These are phyloP conservation scores for Dendrolimus kikuchii DNA, from an alignment of 1,140 invertebrate genomes.

Conservation along the genomic window DNA sequence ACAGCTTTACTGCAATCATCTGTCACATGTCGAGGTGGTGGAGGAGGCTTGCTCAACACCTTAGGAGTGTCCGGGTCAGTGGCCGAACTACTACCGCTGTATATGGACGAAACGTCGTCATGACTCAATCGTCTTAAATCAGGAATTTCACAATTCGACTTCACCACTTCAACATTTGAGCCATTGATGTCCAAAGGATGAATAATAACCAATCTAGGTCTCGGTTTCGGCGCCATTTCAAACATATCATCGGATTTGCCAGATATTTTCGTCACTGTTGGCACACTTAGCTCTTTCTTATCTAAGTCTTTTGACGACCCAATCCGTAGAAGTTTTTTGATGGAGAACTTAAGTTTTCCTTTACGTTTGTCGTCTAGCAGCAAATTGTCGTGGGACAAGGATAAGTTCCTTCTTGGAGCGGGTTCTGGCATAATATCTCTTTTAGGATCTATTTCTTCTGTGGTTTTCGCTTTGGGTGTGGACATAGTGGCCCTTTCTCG, in stretches of 20 bases:
- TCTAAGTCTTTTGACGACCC: conserved; percentile 79
- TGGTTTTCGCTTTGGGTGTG: conserved; percentile 36
- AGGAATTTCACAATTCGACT: conserved; percentile 71
- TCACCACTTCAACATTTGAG: conserved; percentile 83
- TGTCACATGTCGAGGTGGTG: conserved; percentile 59
- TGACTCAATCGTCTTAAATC: conserved; percentile 63
- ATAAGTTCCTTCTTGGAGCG: conserved; percentile 77
- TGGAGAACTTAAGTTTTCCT: conserved; percentile 82
- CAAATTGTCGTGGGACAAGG: conserved; percentile 81
- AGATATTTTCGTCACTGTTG: conserved; percentile 49
- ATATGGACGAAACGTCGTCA: conserved; percentile 63
- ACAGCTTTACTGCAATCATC: conserved; percentile 73
- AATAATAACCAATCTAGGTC: conserved; percentile 86
- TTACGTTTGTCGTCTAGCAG: conserved; percentile 78
- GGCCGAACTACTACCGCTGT: conserved; percentile 66
- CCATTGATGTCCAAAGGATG: conserved; percentile 90
- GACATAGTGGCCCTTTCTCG: conserved; percentile 75
- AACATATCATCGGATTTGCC: conserved; percentile 71
- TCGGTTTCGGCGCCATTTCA: conserved; percentile 72
- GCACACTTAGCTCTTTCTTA: conserved; percentile 66
- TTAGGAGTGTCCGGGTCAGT: conserved; percentile 56
- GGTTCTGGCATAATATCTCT: conserved; percentile 73
- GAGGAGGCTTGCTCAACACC: conserved; percentile 65
- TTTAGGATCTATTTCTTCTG: conserved; percentile 41
- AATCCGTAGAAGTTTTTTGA: conserved; percentile 88